These are phyloP conservation scores for Diplodus sargus DNA, from an alignment of 2,797 vertebrate genomes.

Conservation along the genomic window DNA sequence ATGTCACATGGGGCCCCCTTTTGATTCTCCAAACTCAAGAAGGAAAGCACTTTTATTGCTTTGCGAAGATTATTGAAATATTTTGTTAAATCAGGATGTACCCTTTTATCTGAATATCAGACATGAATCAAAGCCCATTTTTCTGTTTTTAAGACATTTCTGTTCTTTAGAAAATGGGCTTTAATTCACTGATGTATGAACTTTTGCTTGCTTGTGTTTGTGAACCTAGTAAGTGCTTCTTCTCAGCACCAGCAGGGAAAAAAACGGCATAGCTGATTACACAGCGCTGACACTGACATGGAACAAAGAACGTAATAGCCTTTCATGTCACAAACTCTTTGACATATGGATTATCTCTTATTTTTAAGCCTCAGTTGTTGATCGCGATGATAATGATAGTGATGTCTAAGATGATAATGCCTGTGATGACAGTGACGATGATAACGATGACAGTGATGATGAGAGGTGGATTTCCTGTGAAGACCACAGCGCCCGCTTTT, in stretches of 20 bases:
- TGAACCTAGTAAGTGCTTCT: background rate
- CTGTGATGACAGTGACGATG: slow-evolving; percentile 31
- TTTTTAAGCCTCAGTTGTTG: slow-evolving; percentile 16
- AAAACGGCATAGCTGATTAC: slow-evolving; percentile 13
- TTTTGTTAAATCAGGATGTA: background rate
- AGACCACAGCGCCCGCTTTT: slow-evolving; percentile 24
- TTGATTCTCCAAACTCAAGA: background rate
- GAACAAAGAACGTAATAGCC: slow-evolving; percentile 29
- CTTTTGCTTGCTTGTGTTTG: slow-evolving; percentile 1
- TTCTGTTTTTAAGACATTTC: background rate
- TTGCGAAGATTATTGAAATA: background rate
- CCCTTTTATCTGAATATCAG: slow-evolving; percentile 11
- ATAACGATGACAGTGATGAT: slow-evolving; percentile 23
- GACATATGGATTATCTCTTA: slow-evolving; percentile 20
- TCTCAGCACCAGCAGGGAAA: background rate
- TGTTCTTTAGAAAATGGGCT: background rate
- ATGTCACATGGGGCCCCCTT: background rate
- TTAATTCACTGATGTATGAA: slow-evolving; percentile 16
- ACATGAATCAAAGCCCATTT: background rate
- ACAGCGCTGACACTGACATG: slow-evolving; percentile 15
- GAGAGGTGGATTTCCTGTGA: slow-evolving; percentile 26
- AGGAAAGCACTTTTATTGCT: background rate
- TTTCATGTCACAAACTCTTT: slow-evolving; percentile 13
- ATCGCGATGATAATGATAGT: slow-evolving; percentile 34
- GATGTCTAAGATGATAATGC: slow-evolving; percentile 41